Evolutionary conservation across 2,888 invertebrate species (phyloP).

Genomic region (Eucera pruinosa): DNA sequence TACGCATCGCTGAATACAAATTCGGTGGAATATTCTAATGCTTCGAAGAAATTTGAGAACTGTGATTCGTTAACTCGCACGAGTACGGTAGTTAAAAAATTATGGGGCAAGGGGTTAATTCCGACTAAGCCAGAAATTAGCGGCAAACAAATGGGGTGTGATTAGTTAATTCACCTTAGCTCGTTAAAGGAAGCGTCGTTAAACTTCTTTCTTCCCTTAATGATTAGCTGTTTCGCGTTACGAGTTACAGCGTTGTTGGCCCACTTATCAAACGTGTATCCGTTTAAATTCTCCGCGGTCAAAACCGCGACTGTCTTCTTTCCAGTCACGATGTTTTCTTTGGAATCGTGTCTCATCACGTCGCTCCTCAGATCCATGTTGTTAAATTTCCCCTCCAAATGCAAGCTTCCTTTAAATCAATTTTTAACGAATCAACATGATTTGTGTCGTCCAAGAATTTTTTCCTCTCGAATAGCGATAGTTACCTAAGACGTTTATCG

Average conservation of each 20-base stretch:
- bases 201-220: conserved; percentile 85
- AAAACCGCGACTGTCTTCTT: conserved; percentile 83
- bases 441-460: background rate
- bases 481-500: conserved; percentile 70
- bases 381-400: conserved; percentile 84
- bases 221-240: conserved; percentile 77
- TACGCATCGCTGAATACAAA: too few species aligned
- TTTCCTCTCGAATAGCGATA: background rate
- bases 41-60: too few species aligned
- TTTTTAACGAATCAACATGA: background rate
- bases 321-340: conserved; percentile 84
- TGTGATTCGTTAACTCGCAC: too few species aligned
- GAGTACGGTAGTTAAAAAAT: too few species aligned
- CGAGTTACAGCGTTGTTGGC: conserved; percentile 83
- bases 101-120: too few species aligned
- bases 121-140: too few species aligned
- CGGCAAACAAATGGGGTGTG: too few species aligned
- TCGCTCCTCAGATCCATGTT: conserved; percentile 85
- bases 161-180: conserved; percentile 80
- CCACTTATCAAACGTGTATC: conserved; percentile 85
- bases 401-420: conserved; percentile 81
- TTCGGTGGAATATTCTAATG: too few species aligned
- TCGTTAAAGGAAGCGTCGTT: conserved; percentile 79
- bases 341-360: conserved; percentile 84
- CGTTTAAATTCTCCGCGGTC: conserved; percentile 82